These are phyloP conservation scores for Onychostoma macrolepis DNA, from an alignment of 2,113 vertebrate species.

Conservation along the genomic window DNA sequence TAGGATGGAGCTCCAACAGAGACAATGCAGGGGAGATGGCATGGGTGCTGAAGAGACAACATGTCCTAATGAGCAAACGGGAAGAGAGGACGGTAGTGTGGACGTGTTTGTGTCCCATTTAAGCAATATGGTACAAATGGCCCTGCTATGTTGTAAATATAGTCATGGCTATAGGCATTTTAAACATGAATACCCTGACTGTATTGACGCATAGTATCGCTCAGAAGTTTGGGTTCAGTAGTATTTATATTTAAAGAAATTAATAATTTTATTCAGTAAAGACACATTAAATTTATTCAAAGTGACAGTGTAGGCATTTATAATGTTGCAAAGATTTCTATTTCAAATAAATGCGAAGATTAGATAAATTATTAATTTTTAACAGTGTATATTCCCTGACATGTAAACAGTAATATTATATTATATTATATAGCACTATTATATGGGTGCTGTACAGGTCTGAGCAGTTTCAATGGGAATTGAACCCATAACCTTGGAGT, in stretches of 20 bases:
- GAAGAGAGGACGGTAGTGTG: conserved; percentile 19
- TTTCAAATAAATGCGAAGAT: too few species aligned
- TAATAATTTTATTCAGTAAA: background rate
- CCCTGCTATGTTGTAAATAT: conserved; percentile 5
- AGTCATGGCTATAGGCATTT: background rate
- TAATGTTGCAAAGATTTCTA: too few species aligned
- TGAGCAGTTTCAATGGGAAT: too few species aligned
- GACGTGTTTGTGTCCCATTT: conserved; percentile 14
- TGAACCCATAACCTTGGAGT: too few species aligned
- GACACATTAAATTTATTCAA: background rate
- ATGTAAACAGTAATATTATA: background rate
- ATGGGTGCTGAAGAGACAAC: conserved; percentile 41
- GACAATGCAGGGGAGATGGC: conserved; percentile 64
- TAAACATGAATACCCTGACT: too few species aligned
- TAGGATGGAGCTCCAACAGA: conserved; percentile 64
- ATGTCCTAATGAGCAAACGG: conserved; percentile 37
- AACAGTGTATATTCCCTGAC: background rate
- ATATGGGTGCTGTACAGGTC: too few species aligned
- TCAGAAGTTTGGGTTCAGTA: too few species aligned
- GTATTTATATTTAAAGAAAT: background rate
- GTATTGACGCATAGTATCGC: too few species aligned
- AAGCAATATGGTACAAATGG: background rate
- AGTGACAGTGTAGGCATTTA: too few species aligned
- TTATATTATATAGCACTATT: too few species aligned
- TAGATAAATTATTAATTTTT: too few species aligned